Percentiles rank a stretch among this genome's conserved stretches.
Conservation (phyloP, 35 echinoderm and acorn worm species). For the Nesometra sesokonis region DNA sequence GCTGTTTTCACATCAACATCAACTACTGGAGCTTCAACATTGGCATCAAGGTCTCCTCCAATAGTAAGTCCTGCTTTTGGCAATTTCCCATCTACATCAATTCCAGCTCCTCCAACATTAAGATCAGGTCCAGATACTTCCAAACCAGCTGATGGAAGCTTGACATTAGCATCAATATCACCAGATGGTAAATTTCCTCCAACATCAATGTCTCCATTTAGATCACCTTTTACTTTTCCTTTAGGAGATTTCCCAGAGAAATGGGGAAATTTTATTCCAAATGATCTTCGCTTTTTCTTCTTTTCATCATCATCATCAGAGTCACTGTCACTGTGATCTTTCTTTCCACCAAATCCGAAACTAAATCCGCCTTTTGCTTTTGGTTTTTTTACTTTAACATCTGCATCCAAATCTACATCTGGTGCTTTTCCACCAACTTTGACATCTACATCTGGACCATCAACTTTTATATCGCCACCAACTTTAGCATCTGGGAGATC, state of each 20-base stretch:
- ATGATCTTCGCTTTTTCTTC: conserved; percentile 24
- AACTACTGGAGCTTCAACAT: background rate
- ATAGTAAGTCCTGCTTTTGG: conserved; percentile 24
- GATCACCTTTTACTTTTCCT: conserved; percentile 38
- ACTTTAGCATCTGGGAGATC: background rate
- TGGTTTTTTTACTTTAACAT: conserved; percentile 1
- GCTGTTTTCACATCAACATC: conserved; percentile 14
- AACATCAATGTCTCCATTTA: conserved; percentile 19
- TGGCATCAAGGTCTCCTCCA: conserved; percentile 10
- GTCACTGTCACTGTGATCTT: background rate
- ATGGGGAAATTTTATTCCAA: background rate
- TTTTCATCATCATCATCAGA: conserved; percentile 19
- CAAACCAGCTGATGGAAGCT: background rate
- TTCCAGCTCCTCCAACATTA: background rate
- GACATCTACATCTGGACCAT: background rate
- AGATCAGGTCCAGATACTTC: background rate
- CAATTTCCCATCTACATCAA: conserved; percentile 1
- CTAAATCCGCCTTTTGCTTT: conserved; percentile 14
- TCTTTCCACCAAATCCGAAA: conserved; percentile 24
- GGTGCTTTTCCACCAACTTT: background rate
- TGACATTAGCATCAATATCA: background rate
- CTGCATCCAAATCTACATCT: background rate
- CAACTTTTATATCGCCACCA: background rate
- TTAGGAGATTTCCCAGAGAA: conserved; percentile 16
- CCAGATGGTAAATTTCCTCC: background rate